Conservation (phyloP, 2,888 invertebrate species). For the Adineta ricciae region DNA sequence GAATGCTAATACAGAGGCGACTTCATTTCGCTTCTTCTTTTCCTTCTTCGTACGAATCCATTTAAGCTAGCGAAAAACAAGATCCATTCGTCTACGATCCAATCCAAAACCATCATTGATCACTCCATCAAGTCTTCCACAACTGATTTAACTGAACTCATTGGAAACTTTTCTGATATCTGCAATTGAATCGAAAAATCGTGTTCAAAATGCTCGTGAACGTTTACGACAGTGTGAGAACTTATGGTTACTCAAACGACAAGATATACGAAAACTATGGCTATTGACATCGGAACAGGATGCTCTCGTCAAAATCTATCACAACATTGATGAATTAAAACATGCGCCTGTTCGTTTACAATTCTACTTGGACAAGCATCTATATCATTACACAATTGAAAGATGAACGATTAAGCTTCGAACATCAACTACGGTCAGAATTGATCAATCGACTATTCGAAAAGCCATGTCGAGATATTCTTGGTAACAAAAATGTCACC, state of each 20-base stretch:
- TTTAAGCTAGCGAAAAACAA: slow-evolving; percentile 6
- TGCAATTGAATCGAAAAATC: not conserved
- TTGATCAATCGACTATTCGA: not conserved
- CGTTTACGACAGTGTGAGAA: slow-evolving; percentile 26
- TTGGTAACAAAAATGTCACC: not conserved
- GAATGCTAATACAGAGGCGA: not conserved
- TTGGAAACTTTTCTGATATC: not conserved
- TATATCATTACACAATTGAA: not conserved
- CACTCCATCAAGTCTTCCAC: not conserved
- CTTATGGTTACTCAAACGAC: slow-evolving; percentile 29
- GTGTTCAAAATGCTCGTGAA: slow-evolving; percentile 19
- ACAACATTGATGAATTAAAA: not conserved
- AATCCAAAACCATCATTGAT: not conserved
- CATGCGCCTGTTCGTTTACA: not conserved
- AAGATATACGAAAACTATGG: slow-evolving; percentile 30
- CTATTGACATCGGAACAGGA: slow-evolving; percentile 31
- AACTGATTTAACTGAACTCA: not conserved
- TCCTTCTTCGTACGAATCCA: not conserved
- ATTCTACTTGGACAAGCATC: not conserved
- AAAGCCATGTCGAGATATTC: not conserved
- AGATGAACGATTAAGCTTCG: not conserved
- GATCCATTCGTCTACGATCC: not conserved
- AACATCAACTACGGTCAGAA: not conserved
- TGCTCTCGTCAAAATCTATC: not conserved
- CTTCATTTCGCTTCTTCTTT: not conserved